These are phyloP conservation scores for Phymatocera aterrima DNA, from an alignment of 2,888 invertebrate genomes.

Conservation along the genomic window DNA sequence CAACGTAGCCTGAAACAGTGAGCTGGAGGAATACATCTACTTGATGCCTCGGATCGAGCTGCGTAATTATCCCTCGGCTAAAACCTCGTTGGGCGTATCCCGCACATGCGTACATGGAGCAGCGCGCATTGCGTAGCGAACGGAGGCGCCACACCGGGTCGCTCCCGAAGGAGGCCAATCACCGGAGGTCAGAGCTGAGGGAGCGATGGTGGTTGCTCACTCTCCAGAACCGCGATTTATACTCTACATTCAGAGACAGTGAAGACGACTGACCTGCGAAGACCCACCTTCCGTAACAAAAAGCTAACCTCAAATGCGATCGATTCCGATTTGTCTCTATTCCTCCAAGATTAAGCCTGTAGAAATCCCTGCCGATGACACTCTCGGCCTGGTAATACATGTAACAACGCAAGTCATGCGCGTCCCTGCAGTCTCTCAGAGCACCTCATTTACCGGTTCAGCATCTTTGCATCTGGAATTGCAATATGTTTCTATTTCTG, in stretches of 20 bases:
- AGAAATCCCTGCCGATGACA: no score
- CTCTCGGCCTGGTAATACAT: no score
- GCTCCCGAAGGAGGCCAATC: slow-evolving; percentile 40
- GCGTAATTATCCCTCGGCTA: slow-evolving; percentile 37
- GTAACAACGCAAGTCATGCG: no score
- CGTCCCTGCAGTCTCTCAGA: no score
- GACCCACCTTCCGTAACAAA: not conserved
- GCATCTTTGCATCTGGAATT: no score
- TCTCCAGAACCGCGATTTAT: not conserved
- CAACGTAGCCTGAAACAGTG: no score
- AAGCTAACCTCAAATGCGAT: no score
- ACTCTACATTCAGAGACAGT: not conserved
- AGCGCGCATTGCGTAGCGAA: slow-evolving; percentile 35
- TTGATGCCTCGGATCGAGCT: not conserved
- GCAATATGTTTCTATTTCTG: no score
- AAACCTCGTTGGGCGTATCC: slow-evolving; percentile 37
- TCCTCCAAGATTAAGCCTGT: no score
- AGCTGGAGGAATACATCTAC: no score
- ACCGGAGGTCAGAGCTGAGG: slow-evolving; percentile 35
- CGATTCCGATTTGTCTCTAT: no score
- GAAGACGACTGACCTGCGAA: not conserved
- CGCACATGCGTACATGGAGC: slow-evolving; percentile 40
- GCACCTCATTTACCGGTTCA: no score
- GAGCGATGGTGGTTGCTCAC: slow-evolving; percentile 41
- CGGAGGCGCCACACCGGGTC: slow-evolving; percentile 32